Base-by-base conservation (phyloP, 37 sponge, comb jelly and placozoan genomes). In the Halisarca cf. caerulea region DNA sequence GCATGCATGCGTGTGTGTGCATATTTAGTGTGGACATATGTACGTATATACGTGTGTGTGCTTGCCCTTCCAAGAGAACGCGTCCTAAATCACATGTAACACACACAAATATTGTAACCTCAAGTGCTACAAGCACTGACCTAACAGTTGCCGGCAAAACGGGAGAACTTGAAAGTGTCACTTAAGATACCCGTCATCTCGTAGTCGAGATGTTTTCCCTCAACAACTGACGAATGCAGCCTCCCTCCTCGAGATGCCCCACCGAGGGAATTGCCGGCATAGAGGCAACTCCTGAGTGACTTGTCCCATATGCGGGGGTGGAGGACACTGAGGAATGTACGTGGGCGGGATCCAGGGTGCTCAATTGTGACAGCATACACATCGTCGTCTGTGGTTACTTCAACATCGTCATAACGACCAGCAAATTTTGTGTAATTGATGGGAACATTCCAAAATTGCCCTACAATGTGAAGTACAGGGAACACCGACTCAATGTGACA, bases 241-340 rank as follows among this genome's bases (percentile, higher is more conserved):
- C 30, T 9, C 0, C 80, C 59, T 27, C 86, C 82, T 36, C 37
- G 20, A 5, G 34, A 43, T 0, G 83, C 84, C 9, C 91, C 91
- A 6, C 73, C 86, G 43, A 85, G 89, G 27, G 71, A 60, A 82
- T 82, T 88, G 2, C 88, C 88, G 35, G 83, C 84, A 24, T 83
- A 88, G 47, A 83, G 34, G 34, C 88, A 88, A 24, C 54, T 66
- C 3, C n/a, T 41, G 8, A 34, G 30, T 0, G 58, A 42, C 28
- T 58, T 3, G 18, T 88, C 88, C 88, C 88, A 88, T 30, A 54
- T 78, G 64, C 25, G 73, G 2, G 39, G 44, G 7, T 23, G 23
- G 40, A 59, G 57, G 27, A 58, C 53, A 30, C 43, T 78, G 2
- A 85, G 9, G 44, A 85, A 85, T 21, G 28, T 81, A 6, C 82